Base-by-base conservation (phyloP, 2,888 invertebrate genomes). In the Acrobeloides nanus region DNA sequence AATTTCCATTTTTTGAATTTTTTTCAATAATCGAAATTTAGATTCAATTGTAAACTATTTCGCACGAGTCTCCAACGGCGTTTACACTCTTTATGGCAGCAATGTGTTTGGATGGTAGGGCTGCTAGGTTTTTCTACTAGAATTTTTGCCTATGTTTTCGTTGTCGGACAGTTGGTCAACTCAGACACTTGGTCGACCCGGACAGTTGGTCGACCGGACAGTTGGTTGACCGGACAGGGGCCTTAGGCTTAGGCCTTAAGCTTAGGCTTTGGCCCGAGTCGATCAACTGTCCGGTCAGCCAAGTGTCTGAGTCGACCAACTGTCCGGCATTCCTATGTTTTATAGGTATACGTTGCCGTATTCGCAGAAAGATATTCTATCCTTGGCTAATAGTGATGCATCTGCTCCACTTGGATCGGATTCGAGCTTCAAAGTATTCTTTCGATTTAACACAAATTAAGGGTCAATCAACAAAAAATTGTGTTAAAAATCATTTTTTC, bases 41-140 rank as follows among this genome's bases (percentile, higher is more conserved):
- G 70, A 70, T 27, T 59, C 66, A 1, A 59, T 71, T 27, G 57
- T 58, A 24, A 54, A 48, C 31, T 73, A 63, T 45, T 71, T 73
- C 47, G 44, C 47, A 18, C 54, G 62, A 5, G 59, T 64, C n/a
- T 72, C 71, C 1, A 72, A 73, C 46, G 66, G 63, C 5, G 48
- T 72, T n/a, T 72, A 72, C 52, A 59, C 67, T 4, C 63, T 72
- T 26, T 32, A 52, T 1, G 64, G 60, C n/a, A 61, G 61, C 12
- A 64, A 66, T 51, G 63, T 70, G 15, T 52, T 63, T 24, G 62
- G 62, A 20, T 71, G 67, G 66, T 43, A 54, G 1, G 8, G n/a
- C 12, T 26, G 2, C 3, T 2, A 20, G 10, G 12, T 47, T 47
- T 10, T 44, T 24, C 12, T 42, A 3, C 10, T 42, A 18, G 1